phyloP scores from a whole-genome alignment of 2,888 invertebrate species.

The Chromoteleia sp. region DNA sequence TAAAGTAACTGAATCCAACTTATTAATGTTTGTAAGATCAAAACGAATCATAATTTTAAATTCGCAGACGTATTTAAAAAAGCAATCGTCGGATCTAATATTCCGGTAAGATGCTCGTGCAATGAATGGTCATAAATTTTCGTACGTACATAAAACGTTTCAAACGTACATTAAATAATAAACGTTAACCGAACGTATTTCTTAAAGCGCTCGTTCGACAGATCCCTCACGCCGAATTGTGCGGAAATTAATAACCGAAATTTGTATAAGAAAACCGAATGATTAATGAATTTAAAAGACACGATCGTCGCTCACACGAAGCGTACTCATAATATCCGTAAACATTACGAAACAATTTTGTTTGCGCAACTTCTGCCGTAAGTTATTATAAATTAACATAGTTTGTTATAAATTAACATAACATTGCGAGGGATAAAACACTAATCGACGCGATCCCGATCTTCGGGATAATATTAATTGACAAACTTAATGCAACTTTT shows the following conservation, averaged over 20 bases:
- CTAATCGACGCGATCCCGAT: too few relatives aligned
- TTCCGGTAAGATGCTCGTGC: not conserved
- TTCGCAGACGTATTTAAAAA: too few relatives aligned
- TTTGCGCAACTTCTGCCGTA: conserved; percentile 25
- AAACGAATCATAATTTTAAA: too few relatives aligned
- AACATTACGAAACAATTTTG: conserved; percentile 47
- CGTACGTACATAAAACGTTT: not conserved
- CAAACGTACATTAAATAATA: too few relatives aligned
- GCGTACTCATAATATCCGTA: conserved; percentile 39
- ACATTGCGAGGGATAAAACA: not conserved
- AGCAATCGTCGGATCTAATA: too few relatives aligned
- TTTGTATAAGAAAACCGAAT: conserved; percentile 24
- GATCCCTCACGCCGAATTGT: conserved; percentile 4
- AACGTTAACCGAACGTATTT: conserved; percentile 3
- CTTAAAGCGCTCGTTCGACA: conserved; percentile 2
- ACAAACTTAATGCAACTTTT: too few relatives aligned
- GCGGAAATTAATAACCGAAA: conserved; percentile 46
- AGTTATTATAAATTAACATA: conserved; percentile 41
- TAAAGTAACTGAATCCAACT: too few relatives aligned
- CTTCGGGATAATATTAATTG: not conserved
- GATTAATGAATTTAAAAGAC: conserved; percentile 36
- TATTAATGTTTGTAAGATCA: too few relatives aligned
- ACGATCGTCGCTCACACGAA: conserved; percentile 20
- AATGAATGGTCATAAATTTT: conserved; percentile 2
- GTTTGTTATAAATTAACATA: conserved; percentile 28